phyloP scores from a whole-genome alignment of 1,140 invertebrate genomes.

The Drosophila mayri region DNA sequence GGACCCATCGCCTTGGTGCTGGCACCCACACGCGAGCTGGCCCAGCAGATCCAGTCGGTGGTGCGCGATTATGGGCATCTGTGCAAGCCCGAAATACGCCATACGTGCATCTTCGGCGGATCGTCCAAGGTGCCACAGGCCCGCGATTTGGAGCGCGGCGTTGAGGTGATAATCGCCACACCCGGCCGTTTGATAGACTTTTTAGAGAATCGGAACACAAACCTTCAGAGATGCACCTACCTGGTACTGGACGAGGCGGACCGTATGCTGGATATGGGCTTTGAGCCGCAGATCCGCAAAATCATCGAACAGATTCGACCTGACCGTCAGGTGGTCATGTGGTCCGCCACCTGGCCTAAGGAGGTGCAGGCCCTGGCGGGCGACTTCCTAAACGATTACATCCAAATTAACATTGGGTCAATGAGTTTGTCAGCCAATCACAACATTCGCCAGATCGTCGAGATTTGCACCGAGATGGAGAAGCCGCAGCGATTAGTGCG shows the following conservation, averaged over 20 bases:
- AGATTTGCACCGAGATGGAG: constrained; percentile 96
- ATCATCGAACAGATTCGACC: constrained; percentile 98
- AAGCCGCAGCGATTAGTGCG: constrained; percentile 93
- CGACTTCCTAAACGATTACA: constrained; percentile 96
- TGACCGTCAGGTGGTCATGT: constrained; percentile 98
- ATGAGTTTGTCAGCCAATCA: constrained; percentile 97
- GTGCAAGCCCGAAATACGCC: constrained; percentile 91
- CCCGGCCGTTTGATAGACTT: constrained; percentile 99
- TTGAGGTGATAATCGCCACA: constrained; percentile 97
- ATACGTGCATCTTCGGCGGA: constrained; percentile 98
- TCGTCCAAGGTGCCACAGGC: constrained; percentile 97
- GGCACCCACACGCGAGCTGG: constrained; percentile 97
- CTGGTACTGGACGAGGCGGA: constrained; percentile 98
- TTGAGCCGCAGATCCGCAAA: constrained; percentile 99
- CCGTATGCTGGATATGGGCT: constrained; percentile 97
- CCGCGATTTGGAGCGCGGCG: constrained; percentile 95
- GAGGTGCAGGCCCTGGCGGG: constrained; percentile 97
- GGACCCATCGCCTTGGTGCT: constrained; percentile 97
- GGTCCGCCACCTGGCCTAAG: constrained; percentile 99
- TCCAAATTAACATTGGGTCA: constrained; percentile 97
- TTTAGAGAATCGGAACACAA: constrained; percentile 96
- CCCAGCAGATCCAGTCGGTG: constrained; percentile 98
- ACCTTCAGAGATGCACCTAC: constrained; percentile 96
- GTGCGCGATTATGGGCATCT: constrained; percentile 94
- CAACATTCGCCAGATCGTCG: constrained; percentile 98